Conservation (phyloP, 2,888 invertebrate species). For the Rambutsinella grinnellia region DNA sequence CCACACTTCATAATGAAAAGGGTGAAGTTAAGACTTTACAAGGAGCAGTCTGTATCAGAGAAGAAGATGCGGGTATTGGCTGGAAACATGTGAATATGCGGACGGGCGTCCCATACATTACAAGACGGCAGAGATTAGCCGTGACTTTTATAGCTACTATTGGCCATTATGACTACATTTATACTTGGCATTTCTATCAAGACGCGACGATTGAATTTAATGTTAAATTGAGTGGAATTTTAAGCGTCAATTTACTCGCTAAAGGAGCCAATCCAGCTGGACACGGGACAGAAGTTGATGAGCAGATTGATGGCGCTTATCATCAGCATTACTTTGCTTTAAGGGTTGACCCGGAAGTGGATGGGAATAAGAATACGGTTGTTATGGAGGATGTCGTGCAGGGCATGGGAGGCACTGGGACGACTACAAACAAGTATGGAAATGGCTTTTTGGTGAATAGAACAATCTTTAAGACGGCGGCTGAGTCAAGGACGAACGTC, state of each 20-base stretch:
- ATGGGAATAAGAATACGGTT: conserved; percentile 18
- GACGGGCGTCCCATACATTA: neutral
- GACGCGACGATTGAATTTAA: conserved; percentile 20
- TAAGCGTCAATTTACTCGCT: conserved; percentile 4
- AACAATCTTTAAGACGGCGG: neutral
- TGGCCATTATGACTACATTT: conserved; percentile 21
- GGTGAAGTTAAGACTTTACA: neutral
- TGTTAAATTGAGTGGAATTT: neutral
- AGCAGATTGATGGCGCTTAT: conserved; percentile 5
- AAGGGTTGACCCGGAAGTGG: conserved; percentile 15
- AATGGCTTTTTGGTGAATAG: neutral
- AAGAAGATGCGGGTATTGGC: neutral
- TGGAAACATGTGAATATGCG: neutral
- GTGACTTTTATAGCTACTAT: neutral
- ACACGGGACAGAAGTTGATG: neutral
- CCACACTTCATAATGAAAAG: neutral
- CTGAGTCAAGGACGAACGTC: neutral
- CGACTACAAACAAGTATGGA: neutral
- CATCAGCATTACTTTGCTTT: conserved; percentile 21
- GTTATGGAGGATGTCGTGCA: neutral
- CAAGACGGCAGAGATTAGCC: neutral
- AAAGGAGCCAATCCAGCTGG: neutral
- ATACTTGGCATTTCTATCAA: conserved; percentile 23
- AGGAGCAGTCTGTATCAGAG: neutral
- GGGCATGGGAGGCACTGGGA: neutral